Evolutionary conservation across 53 echinoderm and acorn worm species (phyloP).

Genomic region (Patiria pectinifera): DNA sequence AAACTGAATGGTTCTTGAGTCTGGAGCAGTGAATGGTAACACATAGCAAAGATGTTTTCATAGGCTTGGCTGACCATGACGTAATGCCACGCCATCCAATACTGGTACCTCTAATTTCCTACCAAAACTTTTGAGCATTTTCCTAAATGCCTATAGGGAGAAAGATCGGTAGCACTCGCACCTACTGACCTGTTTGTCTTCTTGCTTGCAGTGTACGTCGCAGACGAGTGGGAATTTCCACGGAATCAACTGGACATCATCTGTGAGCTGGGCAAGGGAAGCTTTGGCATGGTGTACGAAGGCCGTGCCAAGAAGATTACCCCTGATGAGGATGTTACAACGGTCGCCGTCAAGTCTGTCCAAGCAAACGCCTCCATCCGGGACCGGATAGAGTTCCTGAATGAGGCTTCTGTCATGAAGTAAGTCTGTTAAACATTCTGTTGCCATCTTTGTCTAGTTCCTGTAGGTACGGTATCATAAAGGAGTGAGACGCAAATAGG

Average conservation of each 20-base stretch:
- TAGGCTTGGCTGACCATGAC: no score
- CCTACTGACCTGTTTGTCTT: not conserved
- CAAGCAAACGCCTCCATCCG: slow-evolving; percentile 94
- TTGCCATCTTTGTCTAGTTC: not conserved
- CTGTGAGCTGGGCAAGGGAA: slow-evolving; percentile 91
- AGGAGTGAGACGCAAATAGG: no score
- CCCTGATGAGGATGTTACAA: slow-evolving; percentile 75
- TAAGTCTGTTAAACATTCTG: slow-evolving; percentile 46
- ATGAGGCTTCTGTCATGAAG: slow-evolving; percentile 98
- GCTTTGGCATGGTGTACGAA: slow-evolving; percentile 98
- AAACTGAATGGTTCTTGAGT: no score
- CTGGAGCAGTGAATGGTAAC: no score
- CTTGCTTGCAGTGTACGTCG: slow-evolving; percentile 85
- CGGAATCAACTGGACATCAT: slow-evolving; percentile 88
- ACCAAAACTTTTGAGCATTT: not conserved
- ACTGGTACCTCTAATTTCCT: not conserved
- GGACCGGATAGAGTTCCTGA: slow-evolving; percentile 95
- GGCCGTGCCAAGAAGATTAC: slow-evolving; percentile 84
- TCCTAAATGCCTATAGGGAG: not conserved
- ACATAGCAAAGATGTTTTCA: no score
- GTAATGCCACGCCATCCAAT: no score
- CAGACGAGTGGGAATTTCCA: slow-evolving; percentile 95
- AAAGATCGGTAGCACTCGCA: not conserved
- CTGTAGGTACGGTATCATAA: not conserved
- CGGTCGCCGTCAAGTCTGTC: slow-evolving; percentile 95